Conservation (phyloP, 2,888 invertebrate genomes). For the Philhelius pedissequus region DNA sequence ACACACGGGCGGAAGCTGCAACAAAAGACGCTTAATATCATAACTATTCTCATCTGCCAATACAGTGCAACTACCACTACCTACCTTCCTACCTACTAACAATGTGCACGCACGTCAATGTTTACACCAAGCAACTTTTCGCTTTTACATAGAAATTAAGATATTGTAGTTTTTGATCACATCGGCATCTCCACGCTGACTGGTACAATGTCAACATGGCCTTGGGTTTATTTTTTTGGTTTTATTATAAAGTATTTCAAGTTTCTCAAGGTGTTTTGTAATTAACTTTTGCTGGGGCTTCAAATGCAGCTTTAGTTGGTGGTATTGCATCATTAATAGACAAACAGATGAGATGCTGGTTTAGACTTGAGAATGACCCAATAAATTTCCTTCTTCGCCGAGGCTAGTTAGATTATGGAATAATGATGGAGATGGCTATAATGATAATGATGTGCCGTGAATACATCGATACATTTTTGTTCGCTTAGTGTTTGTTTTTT, state of each 20-base stretch:
- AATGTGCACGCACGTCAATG: slow-evolving; percentile 32
- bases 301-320: slow-evolving; percentile 35
- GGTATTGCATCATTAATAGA: slow-evolving; percentile 4
- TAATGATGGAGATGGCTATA: neutral
- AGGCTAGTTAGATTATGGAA: neutral
- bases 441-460: slow-evolving; percentile 1
- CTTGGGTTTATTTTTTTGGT: slow-evolving; percentile 52
- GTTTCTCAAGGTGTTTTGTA: slow-evolving; percentile 55
- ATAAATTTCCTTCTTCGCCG: slow-evolving; percentile 40
- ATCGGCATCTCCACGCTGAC: neutral
- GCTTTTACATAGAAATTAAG: neutral
- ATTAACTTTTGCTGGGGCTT: slow-evolving; percentile 52
- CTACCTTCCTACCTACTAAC: neutral
- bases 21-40: neutral
- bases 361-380: slow-evolving; percentile 51
- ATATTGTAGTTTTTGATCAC: slow-evolving; percentile 26
- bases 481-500: no score
- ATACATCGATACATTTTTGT: neutral
- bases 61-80: neutral
- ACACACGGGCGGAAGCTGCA: neutral
- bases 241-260: slow-evolving; percentile 11
- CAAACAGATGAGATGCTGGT: neutral
- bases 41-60: slow-evolving; percentile 30
- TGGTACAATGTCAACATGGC: slow-evolving; percentile 63
- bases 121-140: slow-evolving; percentile 31